phyloP scores from a whole-genome alignment of 2,888 invertebrate genomes.

The Lacanobia wlatinum region DNA sequence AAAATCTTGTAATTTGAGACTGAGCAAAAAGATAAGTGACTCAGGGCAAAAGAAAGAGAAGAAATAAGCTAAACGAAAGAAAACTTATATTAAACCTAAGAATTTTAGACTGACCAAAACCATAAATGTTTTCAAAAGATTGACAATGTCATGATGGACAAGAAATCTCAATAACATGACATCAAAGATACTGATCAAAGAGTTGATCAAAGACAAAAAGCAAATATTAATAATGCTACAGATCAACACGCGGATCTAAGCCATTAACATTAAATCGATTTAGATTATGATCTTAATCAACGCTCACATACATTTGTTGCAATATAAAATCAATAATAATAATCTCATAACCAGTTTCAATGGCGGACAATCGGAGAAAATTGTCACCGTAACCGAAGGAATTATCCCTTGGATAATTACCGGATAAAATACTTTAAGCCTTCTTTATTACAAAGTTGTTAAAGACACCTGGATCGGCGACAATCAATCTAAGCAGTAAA shows the following conservation, averaged over 20 bases:
- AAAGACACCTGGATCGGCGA: conserved; percentile 21
- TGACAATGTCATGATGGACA: background rate
- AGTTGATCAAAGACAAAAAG: conserved; percentile 9
- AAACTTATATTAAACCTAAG: too few relatives aligned
- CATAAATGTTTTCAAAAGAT: background rate
- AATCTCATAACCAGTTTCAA: conserved; percentile 67
- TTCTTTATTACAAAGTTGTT: conserved; percentile 66
- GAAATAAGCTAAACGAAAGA: background rate
- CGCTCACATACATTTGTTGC: conserved; percentile 53
- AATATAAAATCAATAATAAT: conserved; percentile 62
- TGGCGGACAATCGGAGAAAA: conserved; percentile 76
- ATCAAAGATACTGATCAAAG: background rate
- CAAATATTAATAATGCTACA: conserved; percentile 2
- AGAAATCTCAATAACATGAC: background rate
- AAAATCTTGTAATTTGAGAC: too few relatives aligned
- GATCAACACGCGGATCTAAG: conserved; percentile 42
- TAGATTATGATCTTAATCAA: conserved; percentile 58
- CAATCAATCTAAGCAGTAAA: conserved; percentile 58
- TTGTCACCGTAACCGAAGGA: conserved; percentile 79
- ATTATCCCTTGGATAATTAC: conserved; percentile 82
- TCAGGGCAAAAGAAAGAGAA: background rate
- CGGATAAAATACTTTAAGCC: conserved; percentile 77
- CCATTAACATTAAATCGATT: conserved; percentile 45
- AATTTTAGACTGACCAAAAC: background rate
- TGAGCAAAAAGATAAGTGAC: background rate